Conservation (phyloP, 2,888 invertebrate species). For the Drosophila sordidapex region DNA sequence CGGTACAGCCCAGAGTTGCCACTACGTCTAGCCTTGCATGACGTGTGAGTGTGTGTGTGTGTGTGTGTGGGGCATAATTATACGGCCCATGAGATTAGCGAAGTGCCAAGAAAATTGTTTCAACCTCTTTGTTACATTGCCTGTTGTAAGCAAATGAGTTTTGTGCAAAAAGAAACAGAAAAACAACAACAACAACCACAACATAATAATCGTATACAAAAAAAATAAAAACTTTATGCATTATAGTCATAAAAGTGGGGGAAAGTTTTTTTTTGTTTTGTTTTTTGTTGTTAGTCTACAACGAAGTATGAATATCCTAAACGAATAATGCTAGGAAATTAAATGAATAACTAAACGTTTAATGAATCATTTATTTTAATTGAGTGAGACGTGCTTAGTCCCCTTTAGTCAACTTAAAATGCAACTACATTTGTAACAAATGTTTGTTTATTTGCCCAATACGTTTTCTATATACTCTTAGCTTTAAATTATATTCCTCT, state of each 20-base stretch:
- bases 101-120: slow-evolving; percentile 63
- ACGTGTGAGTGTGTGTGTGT: slow-evolving; percentile 25
- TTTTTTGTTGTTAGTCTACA: not conserved
- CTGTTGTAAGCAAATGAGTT: slow-evolving; percentile 66
- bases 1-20: slow-evolving; percentile 40
- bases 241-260: slow-evolving; percentile 22
- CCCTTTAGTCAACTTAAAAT: not conserved
- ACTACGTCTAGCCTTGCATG: slow-evolving; percentile 60
- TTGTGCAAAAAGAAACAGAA: slow-evolving; percentile 44
- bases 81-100: slow-evolving; percentile 69
- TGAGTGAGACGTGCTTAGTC: not conserved
- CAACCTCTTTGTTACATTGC: slow-evolving; percentile 60
- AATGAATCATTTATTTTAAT: slow-evolving; percentile 1
- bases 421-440: not conserved
- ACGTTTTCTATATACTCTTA: not conserved
- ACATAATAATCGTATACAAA: slow-evolving; percentile 14
- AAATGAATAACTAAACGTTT: not conserved
- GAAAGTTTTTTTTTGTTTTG: slow-evolving; percentile 33
- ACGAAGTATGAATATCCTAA: slow-evolving; percentile 38
- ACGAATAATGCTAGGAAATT: not conserved
- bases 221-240: slow-evolving; percentile 16
- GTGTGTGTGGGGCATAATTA: slow-evolving; percentile 55
- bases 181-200: not conserved
- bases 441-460: not conserved
- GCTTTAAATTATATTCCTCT: not conserved